These are phyloP conservation scores for Diorhabda elongata DNA, from an alignment of 1,140 invertebrate species.

Conservation along the genomic window DNA sequence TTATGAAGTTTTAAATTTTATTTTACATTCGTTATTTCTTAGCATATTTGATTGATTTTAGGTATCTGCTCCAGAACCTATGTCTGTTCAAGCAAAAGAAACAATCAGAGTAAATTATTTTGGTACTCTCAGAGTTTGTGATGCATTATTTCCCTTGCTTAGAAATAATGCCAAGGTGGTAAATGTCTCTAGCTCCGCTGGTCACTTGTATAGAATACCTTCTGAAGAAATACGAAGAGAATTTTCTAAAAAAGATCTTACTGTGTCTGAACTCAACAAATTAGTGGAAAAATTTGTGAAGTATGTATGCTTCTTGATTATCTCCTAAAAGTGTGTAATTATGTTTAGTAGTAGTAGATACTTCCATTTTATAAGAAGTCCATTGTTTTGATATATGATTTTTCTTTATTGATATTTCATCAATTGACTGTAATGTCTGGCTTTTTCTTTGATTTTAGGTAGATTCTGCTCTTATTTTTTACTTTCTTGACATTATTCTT, in stretches of 20 bases:
- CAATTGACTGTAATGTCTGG: too few species aligned
- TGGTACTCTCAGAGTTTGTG: slow-evolving; percentile 57
- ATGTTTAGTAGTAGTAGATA: too few species aligned
- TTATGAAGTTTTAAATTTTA: not conserved
- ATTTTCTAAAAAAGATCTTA: slow-evolving; percentile 54
- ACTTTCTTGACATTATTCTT: too few species aligned
- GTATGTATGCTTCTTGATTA: slow-evolving; percentile 42
- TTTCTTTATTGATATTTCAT: not conserved
- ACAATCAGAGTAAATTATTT: slow-evolving; percentile 68
- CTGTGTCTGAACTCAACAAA: slow-evolving; percentile 53
- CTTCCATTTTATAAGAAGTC: too few species aligned
- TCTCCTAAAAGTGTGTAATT: not conserved
- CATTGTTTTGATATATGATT: not conserved
- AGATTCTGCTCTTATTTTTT: not conserved
- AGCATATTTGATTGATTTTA: slow-evolving; percentile 24
- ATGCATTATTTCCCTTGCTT: slow-evolving; percentile 64
- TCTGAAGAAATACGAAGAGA: slow-evolving; percentile 50
- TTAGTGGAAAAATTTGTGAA: slow-evolving; percentile 63
- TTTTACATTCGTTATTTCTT: not conserved
- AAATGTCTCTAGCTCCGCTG: slow-evolving; percentile 66
- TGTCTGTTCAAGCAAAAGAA: slow-evolving; percentile 64
- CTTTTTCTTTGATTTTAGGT: not conserved
- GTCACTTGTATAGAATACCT: slow-evolving; percentile 55
- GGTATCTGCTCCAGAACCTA: slow-evolving; percentile 56
- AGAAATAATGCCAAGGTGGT: slow-evolving; percentile 64